Base-by-base conservation (phyloP, 64 coral and sea anemone genomes). In the Pachyseris speciosa region DNA sequence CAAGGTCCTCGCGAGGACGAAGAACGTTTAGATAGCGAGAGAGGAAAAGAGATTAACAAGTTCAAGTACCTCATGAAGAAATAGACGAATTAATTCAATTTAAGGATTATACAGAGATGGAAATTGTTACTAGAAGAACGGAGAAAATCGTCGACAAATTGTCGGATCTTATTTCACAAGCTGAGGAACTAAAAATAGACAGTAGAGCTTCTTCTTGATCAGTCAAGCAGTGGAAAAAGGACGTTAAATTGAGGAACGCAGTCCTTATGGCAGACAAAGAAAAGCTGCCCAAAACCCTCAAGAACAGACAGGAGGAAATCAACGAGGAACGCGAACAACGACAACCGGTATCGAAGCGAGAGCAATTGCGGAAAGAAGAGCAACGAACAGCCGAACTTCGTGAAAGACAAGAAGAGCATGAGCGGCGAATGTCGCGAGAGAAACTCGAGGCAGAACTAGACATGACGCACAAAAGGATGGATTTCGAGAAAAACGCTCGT, bases 221-320 rank as follows among this genome's bases (percentile, higher is more conserved):
- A 15, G 67, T 89, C n/a, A 33, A 49, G 47, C 85, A 94, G 49
- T 94, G 86, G 78, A 84, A 94, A 52, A 89, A 94, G 34, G 76
- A 94, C 17, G 69, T 73, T 13, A 89, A 83, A 71, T 50, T 30
- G 13, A 94, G 38, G 37, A 84, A 88, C 27, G 37, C 51, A 8
- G 13, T 39, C 3, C 52, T 64, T 29, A 41, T 89, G 30, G 41
- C 9, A 49, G 49, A 67, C 17, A 89, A 61, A 71, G 78, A 94
- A 15, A 84, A 66, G 55, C 48, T 88, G 59, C 24, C 40, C 13
- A 77, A 83, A 58, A 51, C 22, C 39, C 29, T 50, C 5, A 69
- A 49, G 26, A 72, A 74, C 52, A 15, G 73, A 59, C 30, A 72
- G 22, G 48, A 32, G 26, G 70, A 74, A 38, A 61, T 45, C 16